Evolutionary conservation across 2,888 invertebrate species (phyloP), one percentile per base, ranked within the genome.

Genomic region (Lochmaea capreae): DNA sequence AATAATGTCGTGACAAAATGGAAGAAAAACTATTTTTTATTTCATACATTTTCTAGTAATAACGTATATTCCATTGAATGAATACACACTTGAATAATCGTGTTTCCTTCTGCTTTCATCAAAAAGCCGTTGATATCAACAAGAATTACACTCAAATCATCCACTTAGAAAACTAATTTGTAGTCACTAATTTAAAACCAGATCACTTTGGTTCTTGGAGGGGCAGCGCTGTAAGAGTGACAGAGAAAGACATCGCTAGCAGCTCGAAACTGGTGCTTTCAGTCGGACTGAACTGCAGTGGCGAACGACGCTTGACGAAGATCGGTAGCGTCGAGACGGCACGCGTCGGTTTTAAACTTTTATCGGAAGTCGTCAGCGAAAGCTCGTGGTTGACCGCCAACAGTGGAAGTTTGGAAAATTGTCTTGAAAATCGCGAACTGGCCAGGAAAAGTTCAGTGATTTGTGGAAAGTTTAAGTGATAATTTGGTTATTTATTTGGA

Each of bases 121-220:
- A 10, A 43, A 42, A 61, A 62, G 39, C 43, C 42, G 42, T 39
- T 43, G 65, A 71, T 57, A 71, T 71, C 70, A 65, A 65, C 70
- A 71, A 65, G 58, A 71, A 65, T 71, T 65, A 65, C 70, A 65
- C 70, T 58, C 58, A 42, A 65, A 65, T 43, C 70, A 65, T 71
- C 57, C 70, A 71, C 70, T 71, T 71, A 71, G 57, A 58, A 71
- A 71, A 71, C 70, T 65, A 71, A 71, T 71, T 71, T 58, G 65
- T 71, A 65, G 70, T 65, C 63, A 65, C 68, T 73, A 73, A 73
- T 73, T 75, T 75, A 70, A 49, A 67, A 70, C 73, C 61, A 75
- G 72, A 75, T 71, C 73, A 61, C 42, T 73, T 67, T 12, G 16
- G 22, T 9, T 57, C 10, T 57, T 72, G 75, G 73, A 73, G 72